Evolutionary conservation across 2,113 vertebrate species (phyloP), one percentile per base, ranked within the genome.

Genomic region (Coptodon rendalli): DNA sequence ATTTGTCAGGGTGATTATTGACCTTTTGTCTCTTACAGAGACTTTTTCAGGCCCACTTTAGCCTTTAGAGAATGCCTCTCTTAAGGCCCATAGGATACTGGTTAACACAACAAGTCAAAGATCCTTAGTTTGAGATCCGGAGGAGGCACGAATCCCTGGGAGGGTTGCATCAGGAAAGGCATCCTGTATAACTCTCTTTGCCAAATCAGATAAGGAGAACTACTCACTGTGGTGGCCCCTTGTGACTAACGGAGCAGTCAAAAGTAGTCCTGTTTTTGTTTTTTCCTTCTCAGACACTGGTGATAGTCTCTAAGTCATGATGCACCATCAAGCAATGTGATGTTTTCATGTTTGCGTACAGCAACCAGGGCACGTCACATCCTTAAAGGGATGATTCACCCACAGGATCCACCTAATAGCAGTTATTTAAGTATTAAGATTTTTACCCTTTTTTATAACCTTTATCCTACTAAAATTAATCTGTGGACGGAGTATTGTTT

Each of bases 81-180:
- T 13, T 78, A 10, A 31, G 27, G 45, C 27, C 27, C 40, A 17
- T 48, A 48, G 22, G 13, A 10, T 73, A 27, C 13, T 73, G 22
- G 68, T 17, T 73, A 73, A 73, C 38, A 73, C 68, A 73, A 76
- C 24, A 45, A 48, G 14, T 22, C 40, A 73, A 29, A 48, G 22
- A 48, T 73, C 22, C 68, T 17, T 27, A 17, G 68, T 48, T 43
- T 27, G 40, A 48, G 40, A 73, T 73, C 40, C 0, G 14, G 22
- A 73, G 22, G 9, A 73, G 22, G 14, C 68, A 48, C 14, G 0
- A 29, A 73, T 48, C 22, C 68, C 68, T 73, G 40, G 9, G 40
- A 73, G 68, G 22, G 40, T 3, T 27, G 68, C 68, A 29, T 17
- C 14, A 73, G 22, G 68, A 73, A 73, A 45, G 68, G 22, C 68